A percentile compares a stretch with the other conserved stretches of the same genome.
Conservation (phyloP, 2,113 vertebrate species). For the Orientallactaga bullata region DNA sequence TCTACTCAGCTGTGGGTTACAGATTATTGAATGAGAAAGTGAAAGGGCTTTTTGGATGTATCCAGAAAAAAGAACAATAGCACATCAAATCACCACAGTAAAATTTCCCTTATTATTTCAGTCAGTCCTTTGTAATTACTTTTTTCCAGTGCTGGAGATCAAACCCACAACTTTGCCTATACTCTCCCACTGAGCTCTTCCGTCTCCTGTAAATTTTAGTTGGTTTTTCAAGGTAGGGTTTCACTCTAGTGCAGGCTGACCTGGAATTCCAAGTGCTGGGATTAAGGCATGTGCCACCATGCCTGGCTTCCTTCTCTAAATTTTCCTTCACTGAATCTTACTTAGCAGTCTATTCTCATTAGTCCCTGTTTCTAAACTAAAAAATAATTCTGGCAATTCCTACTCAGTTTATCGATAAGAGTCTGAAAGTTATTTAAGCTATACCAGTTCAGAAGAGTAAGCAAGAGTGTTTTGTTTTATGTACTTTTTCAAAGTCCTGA, state of each 20-base stretch:
- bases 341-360: background rate
- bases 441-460: background rate
- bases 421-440: background rate
- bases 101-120: background rate
- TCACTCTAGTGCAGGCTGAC: too few species aligned
- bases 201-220: background rate
- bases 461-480: background rate
- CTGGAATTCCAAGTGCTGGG: too few species aligned
- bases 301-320: background rate
- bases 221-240: too few species aligned
- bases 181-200: background rate
- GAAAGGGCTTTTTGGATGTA: background rate
- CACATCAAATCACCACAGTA: background rate
- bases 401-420: background rate
- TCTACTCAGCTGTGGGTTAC: background rate
- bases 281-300: too few species aligned
- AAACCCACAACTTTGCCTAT: background rate
- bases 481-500: background rate
- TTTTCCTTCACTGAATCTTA: background rate
- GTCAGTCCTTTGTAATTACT: background rate
- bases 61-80: background rate
- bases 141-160: background rate
- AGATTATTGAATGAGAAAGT: slow-evolving; percentile 38
- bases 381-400: slow-evolving; percentile 2
- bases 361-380: background rate